Base-by-base conservation (phyloP, 2,797 vertebrate species). In the Bufotes viridis region DNA sequence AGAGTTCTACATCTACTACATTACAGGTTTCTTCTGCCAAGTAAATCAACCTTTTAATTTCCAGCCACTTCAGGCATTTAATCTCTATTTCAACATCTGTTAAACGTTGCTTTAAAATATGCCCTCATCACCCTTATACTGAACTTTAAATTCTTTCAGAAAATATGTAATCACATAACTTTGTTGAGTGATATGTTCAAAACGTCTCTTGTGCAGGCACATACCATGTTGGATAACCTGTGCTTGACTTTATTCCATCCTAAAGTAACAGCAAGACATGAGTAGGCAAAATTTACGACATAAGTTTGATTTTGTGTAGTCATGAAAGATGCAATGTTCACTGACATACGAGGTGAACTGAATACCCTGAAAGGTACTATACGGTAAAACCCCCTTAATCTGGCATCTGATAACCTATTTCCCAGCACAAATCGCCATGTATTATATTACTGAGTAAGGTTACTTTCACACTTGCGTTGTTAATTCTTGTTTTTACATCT, bases 51-150 rank as follows among this genome's bases (percentile, higher is more conserved):
- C 74, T 15, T 53, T 24, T 51, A 0, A n/a, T 78, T 81, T 22
- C 58, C 17, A 61, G 18, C 24, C 20, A 42, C 29, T 34, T 80
- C 22, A 84, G 49, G 70, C 9, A 17, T 65, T 9, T 76, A 85
- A 84, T 85, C 83, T 51, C 70, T 60, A 26, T 14, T 42, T 75
- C 17, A 42, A 81, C 65, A 81, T 80, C 67, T 57, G 55, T 29
- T 34, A 87, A n/a, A 81, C 70, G 70, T 69, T 58, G 29, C 42
- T 24, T 24, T 65, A 22, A 49, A 87, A 63, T 55, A 87, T 53
- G 17, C 80, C 72, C 86, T 82, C 69, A 76, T 87, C 79, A 63
- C 79, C 86, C 86, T 75, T 18, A 87, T 87, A 12, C 80, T 74
- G 13, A 42, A 70, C 55, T 9, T 58, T 29, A 42, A 8, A 72